Evolutionary conservation across 2,888 invertebrate genomes (phyloP).

Genomic region (Conistra vaccinii): DNA sequence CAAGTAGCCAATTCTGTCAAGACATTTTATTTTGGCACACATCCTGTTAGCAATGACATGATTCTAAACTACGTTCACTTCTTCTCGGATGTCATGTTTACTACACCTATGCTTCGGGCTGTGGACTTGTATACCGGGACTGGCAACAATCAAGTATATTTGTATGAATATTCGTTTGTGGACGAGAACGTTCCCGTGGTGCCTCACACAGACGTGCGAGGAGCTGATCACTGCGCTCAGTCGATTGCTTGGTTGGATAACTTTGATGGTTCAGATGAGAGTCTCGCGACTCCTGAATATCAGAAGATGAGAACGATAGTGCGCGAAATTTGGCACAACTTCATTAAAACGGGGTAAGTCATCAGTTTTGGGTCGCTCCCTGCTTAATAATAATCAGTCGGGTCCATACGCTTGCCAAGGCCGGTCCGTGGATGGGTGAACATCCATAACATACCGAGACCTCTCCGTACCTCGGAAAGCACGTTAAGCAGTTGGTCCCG

Average conservation of each 20-base stretch:
- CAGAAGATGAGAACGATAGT: conserved; percentile 46
- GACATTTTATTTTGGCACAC: conserved; percentile 72
- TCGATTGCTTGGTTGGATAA: conserved; percentile 55
- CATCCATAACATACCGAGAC: too few relatives aligned
- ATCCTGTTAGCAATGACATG: conserved; percentile 62
- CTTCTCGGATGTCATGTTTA: conserved; percentile 70
- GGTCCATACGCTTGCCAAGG: too few relatives aligned
- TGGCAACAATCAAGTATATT: conserved; percentile 72
- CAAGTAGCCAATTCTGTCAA: conserved; percentile 69
- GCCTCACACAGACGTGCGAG: conserved; percentile 60
- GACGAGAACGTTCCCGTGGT: conserved; percentile 64
- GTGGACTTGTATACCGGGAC: conserved; percentile 69
- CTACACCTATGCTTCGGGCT: conserved; percentile 67
- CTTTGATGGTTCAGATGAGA: conserved; percentile 49
- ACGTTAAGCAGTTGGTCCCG: too few relatives aligned
- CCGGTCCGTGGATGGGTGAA: too few relatives aligned
- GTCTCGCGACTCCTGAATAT: conserved; percentile 11
- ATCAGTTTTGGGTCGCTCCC: too few relatives aligned
- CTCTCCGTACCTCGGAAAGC: too few relatives aligned
- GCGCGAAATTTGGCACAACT: conserved; percentile 49
- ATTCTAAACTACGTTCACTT: conserved; percentile 70
- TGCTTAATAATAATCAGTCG: too few relatives aligned
- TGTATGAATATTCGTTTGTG: conserved; percentile 74
- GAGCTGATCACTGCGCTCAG: conserved; percentile 72
- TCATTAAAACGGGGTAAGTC: conserved; percentile 30